phyloP scores from a whole-genome alignment of 2,888 invertebrate species.

The Torymus auratus region DNA sequence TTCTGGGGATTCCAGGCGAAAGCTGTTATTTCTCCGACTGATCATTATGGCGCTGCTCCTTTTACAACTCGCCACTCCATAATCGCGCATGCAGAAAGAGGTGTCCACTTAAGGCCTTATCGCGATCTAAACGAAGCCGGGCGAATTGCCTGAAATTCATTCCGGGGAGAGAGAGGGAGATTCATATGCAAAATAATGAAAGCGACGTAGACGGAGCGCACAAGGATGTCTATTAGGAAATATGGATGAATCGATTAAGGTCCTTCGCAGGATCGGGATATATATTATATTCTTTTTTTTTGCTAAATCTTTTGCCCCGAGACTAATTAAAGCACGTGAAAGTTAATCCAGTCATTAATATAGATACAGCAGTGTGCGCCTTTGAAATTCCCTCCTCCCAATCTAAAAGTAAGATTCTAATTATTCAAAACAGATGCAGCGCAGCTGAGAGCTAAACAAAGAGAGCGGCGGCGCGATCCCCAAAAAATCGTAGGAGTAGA shows the following conservation, averaged over 20 bases:
- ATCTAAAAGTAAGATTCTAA: constrained; percentile 22
- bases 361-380: background rate
- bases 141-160: background rate
- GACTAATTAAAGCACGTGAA: no score
- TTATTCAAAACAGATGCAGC: constrained; percentile 48
- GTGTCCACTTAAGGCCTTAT: constrained; percentile 42
- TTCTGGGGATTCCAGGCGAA: background rate
- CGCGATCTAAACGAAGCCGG: constrained; percentile 32
- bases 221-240: background rate
- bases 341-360: no score
- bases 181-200: constrained; percentile 15
- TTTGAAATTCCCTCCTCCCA: background rate
- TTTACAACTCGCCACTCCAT: constrained; percentile 5
- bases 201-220: background rate
- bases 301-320: no score
- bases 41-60: constrained; percentile 23
- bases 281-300: no score
- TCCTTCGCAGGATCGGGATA: no score
- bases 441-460: constrained; percentile 26
- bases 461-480: background rate
- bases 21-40: constrained; percentile 35
- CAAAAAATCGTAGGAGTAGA: constrained; percentile 50
- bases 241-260: no score
- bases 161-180: background rate
- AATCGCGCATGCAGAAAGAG: constrained; percentile 7